Base-by-base conservation (phyloP, 92 coral and sea anemone species). In the Epizoanthus rinbou region DNA sequence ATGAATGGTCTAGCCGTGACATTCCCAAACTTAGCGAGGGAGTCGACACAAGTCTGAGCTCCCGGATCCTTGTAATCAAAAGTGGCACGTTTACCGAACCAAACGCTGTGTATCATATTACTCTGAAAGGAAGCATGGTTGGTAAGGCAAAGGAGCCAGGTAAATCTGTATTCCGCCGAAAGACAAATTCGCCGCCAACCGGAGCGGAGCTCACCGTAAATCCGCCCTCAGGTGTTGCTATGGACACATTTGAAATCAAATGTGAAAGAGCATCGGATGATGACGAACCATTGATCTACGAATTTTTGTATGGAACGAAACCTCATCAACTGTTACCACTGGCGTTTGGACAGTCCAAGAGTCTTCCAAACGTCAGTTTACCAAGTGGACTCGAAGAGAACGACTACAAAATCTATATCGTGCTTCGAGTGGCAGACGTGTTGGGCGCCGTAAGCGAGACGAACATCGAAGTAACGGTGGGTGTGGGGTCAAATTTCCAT, bases 11-110 rank as follows among this genome's bases (percentile, higher is more conserved):
- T 4, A 11, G 41, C 13, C 8, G 3, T 15, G 2, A 24, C 11
- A 16, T 24, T 10, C 5, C 9, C 0, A 67, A 33, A 45, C 3
- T 67, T 33, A 13, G 39, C 35, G 21, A 16, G n/a, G 14, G 39
- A 33, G 41, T 67, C 22, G 50, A 18, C 3, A 67, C 73, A 19
- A 67, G 73, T 15, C 43, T 33, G n/a, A 9, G n/a, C 9, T 67
- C 73, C 18, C 15, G 31, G n/a, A 67, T 35, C 39, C 73, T 67
- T 67, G 73, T 67, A 3, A 67, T 67, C 47, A 33, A 67, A 17
- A 18, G 21, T 33, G 47, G n/a, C 22, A 67, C 73, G 10, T 67
- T 67, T 19, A 16, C 69, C 8, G 0, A 0, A 16, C 50, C 73
- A 67, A 10, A 19, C 3, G 1, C 1, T 15, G 28, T 3, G 8